These are phyloP conservation scores for Lingula anatina DNA, from an alignment of 2,888 invertebrate species.

Conservation along the genomic window DNA sequence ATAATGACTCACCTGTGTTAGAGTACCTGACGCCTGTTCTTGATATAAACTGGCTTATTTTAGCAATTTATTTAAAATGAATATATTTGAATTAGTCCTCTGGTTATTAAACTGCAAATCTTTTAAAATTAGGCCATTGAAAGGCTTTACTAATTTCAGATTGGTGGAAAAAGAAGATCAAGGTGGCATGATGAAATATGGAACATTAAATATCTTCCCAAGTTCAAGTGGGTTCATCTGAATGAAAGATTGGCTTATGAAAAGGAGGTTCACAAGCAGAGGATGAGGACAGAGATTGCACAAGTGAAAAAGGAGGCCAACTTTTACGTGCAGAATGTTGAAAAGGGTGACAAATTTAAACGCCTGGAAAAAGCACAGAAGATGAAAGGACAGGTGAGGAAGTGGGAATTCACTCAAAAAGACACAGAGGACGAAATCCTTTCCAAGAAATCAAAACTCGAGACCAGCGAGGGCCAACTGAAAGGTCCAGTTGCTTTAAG, in stretches of 20 bases:
- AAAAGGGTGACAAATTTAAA: slow-evolving; percentile 66
- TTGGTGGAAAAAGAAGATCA: slow-evolving; percentile 72
- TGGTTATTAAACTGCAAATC: no score
- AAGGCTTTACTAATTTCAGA: slow-evolving; percentile 13
- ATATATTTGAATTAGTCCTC: no score
- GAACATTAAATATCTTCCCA: slow-evolving; percentile 92
- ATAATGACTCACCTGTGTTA: no score
- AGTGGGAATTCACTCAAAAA: slow-evolving; percentile 21
- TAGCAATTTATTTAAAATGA: no score
- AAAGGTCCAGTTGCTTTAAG: slow-evolving; percentile 6
- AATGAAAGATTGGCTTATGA: slow-evolving; percentile 91
- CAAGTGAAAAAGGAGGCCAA: slow-evolving; percentile 87
- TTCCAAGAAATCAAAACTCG: slow-evolving; percentile 12
- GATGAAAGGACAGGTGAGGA: slow-evolving; percentile 9
- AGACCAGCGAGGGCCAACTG: not conserved
- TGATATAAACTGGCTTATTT: no score
- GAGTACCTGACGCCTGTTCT: no score
- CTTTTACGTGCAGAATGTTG: slow-evolving; percentile 72
- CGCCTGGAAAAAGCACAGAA: slow-evolving; percentile 27
- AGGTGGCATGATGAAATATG: slow-evolving; percentile 82
- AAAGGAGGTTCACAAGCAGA: slow-evolving; percentile 80
- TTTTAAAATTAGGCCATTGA: no score
- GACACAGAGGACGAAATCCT: slow-evolving; percentile 35
- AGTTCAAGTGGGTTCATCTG: slow-evolving; percentile 94
- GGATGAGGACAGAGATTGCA: slow-evolving; percentile 78